Conservation (phyloP, 2,888 invertebrate genomes). For the Aspidapion aeneum region DNA sequence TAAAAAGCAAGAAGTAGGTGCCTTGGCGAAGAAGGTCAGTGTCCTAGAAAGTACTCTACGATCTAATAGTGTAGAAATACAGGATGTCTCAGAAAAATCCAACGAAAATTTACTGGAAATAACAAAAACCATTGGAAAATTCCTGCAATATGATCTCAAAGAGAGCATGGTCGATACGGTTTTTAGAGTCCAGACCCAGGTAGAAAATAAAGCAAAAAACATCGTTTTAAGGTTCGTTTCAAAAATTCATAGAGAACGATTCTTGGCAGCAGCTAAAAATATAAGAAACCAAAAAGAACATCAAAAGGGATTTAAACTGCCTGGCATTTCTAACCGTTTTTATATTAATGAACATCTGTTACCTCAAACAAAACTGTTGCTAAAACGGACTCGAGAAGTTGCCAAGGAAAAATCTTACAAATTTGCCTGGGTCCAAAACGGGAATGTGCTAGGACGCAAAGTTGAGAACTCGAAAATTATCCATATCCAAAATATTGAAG, state of each 20-base stretch:
- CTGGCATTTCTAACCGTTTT: conserved; percentile 12
- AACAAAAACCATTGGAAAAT: not conserved
- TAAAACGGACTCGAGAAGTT: conserved; percentile 10
- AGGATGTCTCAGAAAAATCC: conserved; percentile 1
- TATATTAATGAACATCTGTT: conserved; percentile 19
- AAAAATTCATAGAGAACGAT: conserved; percentile 11
- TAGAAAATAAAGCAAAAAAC: not conserved
- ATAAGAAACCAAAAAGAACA: conserved; percentile 7
- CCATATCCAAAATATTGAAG: conserved; percentile 7
- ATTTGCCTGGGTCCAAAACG: conserved; percentile 17
- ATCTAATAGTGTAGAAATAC: conserved; percentile 8
- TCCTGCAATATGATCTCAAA: not conserved
- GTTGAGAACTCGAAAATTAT: conserved; percentile 12
- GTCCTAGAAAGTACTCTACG: not conserved
- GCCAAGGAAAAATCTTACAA: conserved; percentile 13
- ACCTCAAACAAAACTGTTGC: conserved; percentile 10
- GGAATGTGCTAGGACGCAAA: conserved; percentile 13
- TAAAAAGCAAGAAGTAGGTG: not conserved
- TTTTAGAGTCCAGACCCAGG: conserved; percentile 13
- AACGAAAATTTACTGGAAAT: not conserved
- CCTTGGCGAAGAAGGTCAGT: not conserved
- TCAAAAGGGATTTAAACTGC: conserved; percentile 12
- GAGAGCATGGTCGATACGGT: conserved; percentile 7
- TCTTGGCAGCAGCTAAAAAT: conserved; percentile 10
- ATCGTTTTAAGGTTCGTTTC: not conserved